Conservation (phyloP, 1,140 invertebrate genomes). For the Drosophila sp. region DNA sequence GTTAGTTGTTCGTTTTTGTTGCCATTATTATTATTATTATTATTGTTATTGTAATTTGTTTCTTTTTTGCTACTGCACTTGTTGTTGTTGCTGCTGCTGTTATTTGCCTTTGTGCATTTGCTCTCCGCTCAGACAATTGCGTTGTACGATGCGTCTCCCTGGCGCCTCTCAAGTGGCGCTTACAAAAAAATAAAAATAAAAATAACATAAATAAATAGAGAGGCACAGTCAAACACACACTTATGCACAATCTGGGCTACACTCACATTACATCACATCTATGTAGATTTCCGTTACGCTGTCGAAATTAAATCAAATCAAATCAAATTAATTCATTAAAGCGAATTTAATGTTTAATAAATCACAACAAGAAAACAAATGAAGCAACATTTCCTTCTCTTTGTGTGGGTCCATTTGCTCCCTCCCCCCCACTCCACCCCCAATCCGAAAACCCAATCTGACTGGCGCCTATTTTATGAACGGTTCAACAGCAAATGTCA, state of each 20-base stretch:
- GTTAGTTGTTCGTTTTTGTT: slow-evolving; percentile 17
- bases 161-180: slow-evolving; percentile 57
- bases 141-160: slow-evolving; percentile 54
- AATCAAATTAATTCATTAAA: slow-evolving; percentile 81
- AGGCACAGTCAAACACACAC: neutral
- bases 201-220: slow-evolving; percentile 13
- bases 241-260: neutral
- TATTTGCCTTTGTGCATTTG: slow-evolving; percentile 14
- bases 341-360: slow-evolving; percentile 79
- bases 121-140: slow-evolving; percentile 55
- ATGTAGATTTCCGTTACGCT: slow-evolving; percentile 56
- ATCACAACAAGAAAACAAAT: slow-evolving; percentile 72
- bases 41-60: slow-evolving; percentile 42
- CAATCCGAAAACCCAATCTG: slow-evolving; percentile 55
- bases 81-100: slow-evolving; percentile 19
- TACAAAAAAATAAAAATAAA: slow-evolving; percentile 26
- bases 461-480: slow-evolving; percentile 77
- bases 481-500: slow-evolving; percentile 79
- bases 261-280: too few species aligned
- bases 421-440: neutral
- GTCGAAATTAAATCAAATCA: slow-evolving; percentile 75
- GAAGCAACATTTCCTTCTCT: slow-evolving; percentile 35
- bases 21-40: too few species aligned
- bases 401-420: neutral
- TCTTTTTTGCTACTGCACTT: slow-evolving; percentile 31